Evolutionary conservation across 1,140 invertebrate genomes (phyloP), one percentile per base, ranked within the genome.

Genomic region (Drosophila tropicalis): DNA sequence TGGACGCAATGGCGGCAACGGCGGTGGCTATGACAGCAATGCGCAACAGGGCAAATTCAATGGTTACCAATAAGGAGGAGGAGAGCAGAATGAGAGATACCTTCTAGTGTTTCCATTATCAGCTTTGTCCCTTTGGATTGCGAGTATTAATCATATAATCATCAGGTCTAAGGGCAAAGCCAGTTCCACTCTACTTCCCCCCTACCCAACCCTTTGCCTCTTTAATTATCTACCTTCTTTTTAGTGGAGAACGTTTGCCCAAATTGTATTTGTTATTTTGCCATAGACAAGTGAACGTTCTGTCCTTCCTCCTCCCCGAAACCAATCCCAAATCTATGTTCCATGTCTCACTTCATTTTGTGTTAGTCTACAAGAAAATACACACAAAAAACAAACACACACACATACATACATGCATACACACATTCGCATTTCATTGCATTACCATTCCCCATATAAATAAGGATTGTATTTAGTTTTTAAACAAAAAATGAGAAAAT

Each of bases 41-140:
- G 90, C 90, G 72, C 82, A 91, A 64, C 79, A 90, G 68, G 86
- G 90, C 73, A 86, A 91, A 65, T 91, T 91, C 76, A 89, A 82
- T 63, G 90, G 90, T 47, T 91, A 91, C 61, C 81, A 91, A 62
- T 73, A 79, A 66, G 62, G 13, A 22, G 40, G 34, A 17, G 40
- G 34, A 40, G 15, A 60, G 70, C 57, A 54, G 19, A 56, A 36
- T 12, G 54, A 44, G 62, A 36, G 56, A 64, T 75, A 67, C 44
- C 72, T 68, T 83, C 78, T 81, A 75, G 71, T 83, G 70, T 83
- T 72, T 76, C 67, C 44, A 7, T 76, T 82, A 3, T 44, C 0
- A 15, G 15, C 83, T 68, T 67, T 65, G 57, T 70, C 67, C 57
- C 55, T 29, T 29, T 62, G 74, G 72, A 82, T 78, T 63, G 44